Evolutionary conservation across 2,888 invertebrate genomes (phyloP), one percentile per base, ranked within the genome.

Genomic region (Drosophila lacicola): DNA sequence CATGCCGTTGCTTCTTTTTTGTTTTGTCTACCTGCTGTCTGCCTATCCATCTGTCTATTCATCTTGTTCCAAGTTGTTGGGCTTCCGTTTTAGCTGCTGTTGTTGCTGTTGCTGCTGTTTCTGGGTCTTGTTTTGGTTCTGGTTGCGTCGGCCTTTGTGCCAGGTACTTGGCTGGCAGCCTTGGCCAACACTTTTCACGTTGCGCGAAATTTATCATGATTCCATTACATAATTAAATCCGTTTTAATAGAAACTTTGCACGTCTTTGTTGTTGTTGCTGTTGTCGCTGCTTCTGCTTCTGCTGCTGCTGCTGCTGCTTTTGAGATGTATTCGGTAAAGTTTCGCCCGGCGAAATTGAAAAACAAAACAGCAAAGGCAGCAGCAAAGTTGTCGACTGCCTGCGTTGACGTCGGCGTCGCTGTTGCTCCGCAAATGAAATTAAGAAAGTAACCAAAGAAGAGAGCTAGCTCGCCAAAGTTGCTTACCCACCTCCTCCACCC

Each of bases 141-240:
- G 55, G 56, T 62, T 62, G 44, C 37, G 39, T 46, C 71, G 76
- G 75, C 77, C 71, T 77, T 80, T 72, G 80, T 80, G 80, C 29
- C 70, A 73, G 80, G 77, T 77, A 77, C 77, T 73, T 70, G 70
- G 75, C 64, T 60, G 63, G 56, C 33, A 47, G 70, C 74, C 70
- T 65, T 72, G 77, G 78, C 84, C 78, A 88, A 84, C 87, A 86
- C 83, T 84, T 83, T 83, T 86, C 87, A 86, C 80, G 89, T 87
- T 79, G 89, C 89, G 85, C 81, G 83, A 87, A 87, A 90, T 90
- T 88, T 87, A 90, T 88, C 90, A 90, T 85, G 89, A 89, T 90
- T 86, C 90, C 90, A 90, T 90, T 91, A 91, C 90, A 89, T 90
- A 90, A 90, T 90, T 90, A 90, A 91, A 91, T 90, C 90, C 90